Evolutionary conservation across 1,140 invertebrate species (phyloP).

Genomic region (Drosophila tani): DNA sequence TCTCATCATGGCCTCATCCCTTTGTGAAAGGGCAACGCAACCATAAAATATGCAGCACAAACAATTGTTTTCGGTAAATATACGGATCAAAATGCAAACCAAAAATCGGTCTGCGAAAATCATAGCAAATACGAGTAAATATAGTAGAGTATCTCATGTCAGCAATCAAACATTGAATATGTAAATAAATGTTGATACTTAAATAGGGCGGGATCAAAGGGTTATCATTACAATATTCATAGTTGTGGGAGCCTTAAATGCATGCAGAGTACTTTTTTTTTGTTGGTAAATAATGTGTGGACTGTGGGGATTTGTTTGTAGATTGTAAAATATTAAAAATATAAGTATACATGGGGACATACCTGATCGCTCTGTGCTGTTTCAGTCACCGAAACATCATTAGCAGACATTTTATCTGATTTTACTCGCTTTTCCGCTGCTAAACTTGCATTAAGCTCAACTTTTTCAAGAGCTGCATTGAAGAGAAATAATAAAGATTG

Average conservation of each 20-base stretch:
- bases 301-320: not conserved
- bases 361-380: conserved; percentile 80
- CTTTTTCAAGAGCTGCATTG: conserved; percentile 34
- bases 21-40: conserved; percentile 1
- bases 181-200: conserved; percentile 43
- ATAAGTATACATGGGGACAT: conserved; percentile 32
- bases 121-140: conserved; percentile 39
- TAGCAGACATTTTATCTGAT: conserved; percentile 69
- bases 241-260: conserved; percentile 5
- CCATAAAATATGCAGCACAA: conserved; percentile 55
- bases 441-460: conserved; percentile 52
- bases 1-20: not conserved
- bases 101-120: conserved; percentile 48
- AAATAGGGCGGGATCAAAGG: conserved; percentile 36
- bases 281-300: conserved; percentile 12
- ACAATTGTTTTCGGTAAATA: conserved; percentile 52
- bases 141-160: conserved; percentile 26
- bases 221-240: conserved; percentile 29
- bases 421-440: conserved; percentile 22
- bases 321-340: not conserved
- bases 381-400: conserved; percentile 74
- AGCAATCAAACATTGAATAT: conserved; percentile 47
- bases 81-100: conserved; percentile 35
- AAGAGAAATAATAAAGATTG: conserved; percentile 24
- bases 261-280: conserved; percentile 25